Base-by-base conservation (phyloP, 2,888 invertebrate genomes). In the Drosophila anceps region DNA sequence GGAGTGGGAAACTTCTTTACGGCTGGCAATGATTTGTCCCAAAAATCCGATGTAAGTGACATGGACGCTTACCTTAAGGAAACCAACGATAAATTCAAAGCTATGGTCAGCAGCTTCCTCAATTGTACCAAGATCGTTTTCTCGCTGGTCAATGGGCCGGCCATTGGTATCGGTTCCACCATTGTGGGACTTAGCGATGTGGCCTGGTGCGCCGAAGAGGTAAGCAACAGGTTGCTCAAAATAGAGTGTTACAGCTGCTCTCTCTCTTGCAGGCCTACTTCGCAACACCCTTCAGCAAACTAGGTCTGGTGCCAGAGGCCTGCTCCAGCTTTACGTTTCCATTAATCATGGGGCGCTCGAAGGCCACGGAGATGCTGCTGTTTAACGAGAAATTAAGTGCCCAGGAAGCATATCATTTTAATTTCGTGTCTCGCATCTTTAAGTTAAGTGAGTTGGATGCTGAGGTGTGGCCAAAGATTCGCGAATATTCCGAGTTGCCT, bases 131-230 rank as follows among this genome's bases (percentile, higher is more conserved):
- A 99, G 93, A 93, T 98, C 39, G 92, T 99, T 48, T 94, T 99
- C 74, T 97, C 96, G 15, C 93, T 98, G 67, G 96, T 99, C 0
- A 98, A 99, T 94, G 99, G 99, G 2, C 98, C 98, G 46, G 98
- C 98, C 15, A 95, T 99, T 81, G 99, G 99, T 31, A 96, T 99
- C 81, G 92, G 92, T 9, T 73, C 87, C 12, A 99, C 99, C 0
- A 95, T 96, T 12, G 93, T 98, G 58, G 96, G 96, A 0, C 94
- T 99, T 1, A 98, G 96, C 93, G 99, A 99, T 94, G 94, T 97
- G 66, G 96, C 98, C 9, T 98, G 97, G 94, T 97, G 98, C 61
- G 95, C 69, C 12, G 79, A 76, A 20, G 65, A 75, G 48, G 80
- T 66, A 10, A 43, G 55, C 31, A 55, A 62, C 29, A 62, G 29